A percentile compares a stretch with the other conserved stretches of the same genome.
phyloP scores from a whole-genome alignment of 2,888 invertebrate genomes.

The Ditula angustiorana region DNA sequence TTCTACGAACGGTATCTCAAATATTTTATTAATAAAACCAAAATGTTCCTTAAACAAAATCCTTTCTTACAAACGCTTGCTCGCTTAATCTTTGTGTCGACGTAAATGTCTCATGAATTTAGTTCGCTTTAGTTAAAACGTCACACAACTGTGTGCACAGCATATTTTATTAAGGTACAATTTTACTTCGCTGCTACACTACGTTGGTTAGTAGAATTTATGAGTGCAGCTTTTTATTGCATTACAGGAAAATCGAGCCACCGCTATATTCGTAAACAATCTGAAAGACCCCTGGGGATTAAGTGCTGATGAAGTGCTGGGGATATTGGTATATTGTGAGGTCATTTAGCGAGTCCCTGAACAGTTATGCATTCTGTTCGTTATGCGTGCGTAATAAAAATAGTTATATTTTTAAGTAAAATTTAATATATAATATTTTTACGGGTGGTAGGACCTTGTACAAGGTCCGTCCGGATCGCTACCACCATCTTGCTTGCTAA shows the following conservation, averaged over 20 bases:
- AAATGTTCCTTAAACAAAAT: background rate
- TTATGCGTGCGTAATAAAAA: background rate
- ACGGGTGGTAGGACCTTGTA: no score
- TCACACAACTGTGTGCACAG: constrained; percentile 22
- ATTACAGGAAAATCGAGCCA: constrained; percentile 40
- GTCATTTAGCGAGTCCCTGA: constrained; percentile 1
- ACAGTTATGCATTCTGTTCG: background rate
- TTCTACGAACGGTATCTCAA: no score
- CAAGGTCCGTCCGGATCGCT: no score
- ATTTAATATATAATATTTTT: no score
- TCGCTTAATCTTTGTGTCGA: constrained; percentile 2
- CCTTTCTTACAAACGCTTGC: background rate
- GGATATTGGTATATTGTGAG: constrained; percentile 14
- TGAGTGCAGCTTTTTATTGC: constrained; percentile 45
- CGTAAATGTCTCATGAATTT: constrained; percentile 20
- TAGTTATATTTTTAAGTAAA: background rate
- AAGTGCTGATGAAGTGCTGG: constrained; percentile 7
- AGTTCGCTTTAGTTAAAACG: constrained; percentile 9
- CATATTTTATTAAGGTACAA: constrained; percentile 48
- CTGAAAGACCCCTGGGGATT: constrained; percentile 28
- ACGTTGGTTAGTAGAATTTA: constrained; percentile 43
- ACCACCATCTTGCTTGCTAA: no score
- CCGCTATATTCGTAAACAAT: background rate
- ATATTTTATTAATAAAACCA: background rate
- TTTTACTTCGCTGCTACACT: constrained; percentile 43